Percentiles rank a stretch among this genome's conserved stretches.
These are phyloP conservation scores for Leptinotarsa texana DNA, from an alignment of 1,140 invertebrate species.

Conservation along the genomic window DNA sequence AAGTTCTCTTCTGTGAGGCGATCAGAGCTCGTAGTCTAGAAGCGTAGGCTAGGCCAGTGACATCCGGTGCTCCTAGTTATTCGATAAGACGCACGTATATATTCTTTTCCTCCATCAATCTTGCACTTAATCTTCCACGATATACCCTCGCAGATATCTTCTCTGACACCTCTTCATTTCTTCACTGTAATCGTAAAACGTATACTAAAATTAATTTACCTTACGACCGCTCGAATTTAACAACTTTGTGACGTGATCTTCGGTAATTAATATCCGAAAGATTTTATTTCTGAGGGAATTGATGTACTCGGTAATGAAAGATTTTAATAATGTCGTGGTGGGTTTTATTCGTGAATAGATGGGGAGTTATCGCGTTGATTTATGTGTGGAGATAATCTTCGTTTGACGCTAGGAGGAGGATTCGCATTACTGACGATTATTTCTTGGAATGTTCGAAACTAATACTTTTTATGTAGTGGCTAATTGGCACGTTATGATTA, in stretches of 20 bases:
- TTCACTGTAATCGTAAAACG: background rate
- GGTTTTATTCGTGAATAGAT: constrained; percentile 10
- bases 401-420: background rate
- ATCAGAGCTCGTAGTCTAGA: background rate
- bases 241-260: constrained; percentile 16
- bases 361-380: background rate
- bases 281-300: constrained; percentile 5
- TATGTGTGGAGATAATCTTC: constrained; percentile 1
- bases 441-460: no score
- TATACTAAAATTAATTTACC: background rate
- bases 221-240: constrained; percentile 14
- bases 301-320: background rate
- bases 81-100: background rate
- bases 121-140: constrained; percentile 16
- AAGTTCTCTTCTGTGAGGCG: background rate
- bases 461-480: no score
- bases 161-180: background rate
- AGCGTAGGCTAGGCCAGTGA: constrained; percentile 9
- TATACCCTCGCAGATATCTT: constrained; percentile 11
- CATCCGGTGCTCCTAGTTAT: constrained; percentile 13
- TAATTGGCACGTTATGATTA: no score
- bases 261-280: constrained; percentile 9
- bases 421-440: no score
- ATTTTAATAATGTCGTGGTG: background rate
- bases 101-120: constrained; percentile 13